phyloP scores from a whole-genome alignment of 2,113 vertebrate species.

The Ailurus styani region DNA sequence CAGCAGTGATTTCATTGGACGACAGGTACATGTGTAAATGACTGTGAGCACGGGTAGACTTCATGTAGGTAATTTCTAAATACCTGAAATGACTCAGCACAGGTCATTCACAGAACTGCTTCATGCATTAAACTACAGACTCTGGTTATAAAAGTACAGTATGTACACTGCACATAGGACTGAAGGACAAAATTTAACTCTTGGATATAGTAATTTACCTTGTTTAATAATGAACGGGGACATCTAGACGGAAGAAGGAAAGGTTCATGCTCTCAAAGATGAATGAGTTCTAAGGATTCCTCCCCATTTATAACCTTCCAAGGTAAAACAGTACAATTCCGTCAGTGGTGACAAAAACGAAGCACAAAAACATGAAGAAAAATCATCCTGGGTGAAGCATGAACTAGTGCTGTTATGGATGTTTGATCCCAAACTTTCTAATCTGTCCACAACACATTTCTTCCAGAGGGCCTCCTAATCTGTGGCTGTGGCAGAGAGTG shows the following conservation, averaged over 20 bases:
- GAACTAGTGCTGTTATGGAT: background rate
- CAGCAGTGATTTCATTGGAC: background rate
- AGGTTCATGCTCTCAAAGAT: conserved; percentile 23
- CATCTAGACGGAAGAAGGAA: background rate
- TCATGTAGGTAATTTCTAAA: background rate
- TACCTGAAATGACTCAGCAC: background rate
- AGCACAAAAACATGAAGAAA: background rate
- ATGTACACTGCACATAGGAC: background rate
- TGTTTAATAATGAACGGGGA: background rate
- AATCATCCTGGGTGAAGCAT: background rate
- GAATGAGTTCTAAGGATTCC: background rate
- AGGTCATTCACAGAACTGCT: background rate
- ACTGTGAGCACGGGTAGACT: background rate
- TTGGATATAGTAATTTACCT: background rate
- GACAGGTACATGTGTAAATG: background rate
- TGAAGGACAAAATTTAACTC: background rate
- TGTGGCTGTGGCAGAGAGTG: background rate
- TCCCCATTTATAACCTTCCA: conserved; percentile 3
- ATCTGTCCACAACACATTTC: background rate
- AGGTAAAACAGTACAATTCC: background rate
- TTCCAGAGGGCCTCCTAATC: background rate
- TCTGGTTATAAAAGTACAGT: background rate
- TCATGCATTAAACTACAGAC: background rate
- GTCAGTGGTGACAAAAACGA: background rate
- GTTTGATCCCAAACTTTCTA: background rate